These are phyloP conservation scores for Varanus komodoensis DNA, from an alignment of 2,113 vertebrate species.

Conservation along the genomic window DNA sequence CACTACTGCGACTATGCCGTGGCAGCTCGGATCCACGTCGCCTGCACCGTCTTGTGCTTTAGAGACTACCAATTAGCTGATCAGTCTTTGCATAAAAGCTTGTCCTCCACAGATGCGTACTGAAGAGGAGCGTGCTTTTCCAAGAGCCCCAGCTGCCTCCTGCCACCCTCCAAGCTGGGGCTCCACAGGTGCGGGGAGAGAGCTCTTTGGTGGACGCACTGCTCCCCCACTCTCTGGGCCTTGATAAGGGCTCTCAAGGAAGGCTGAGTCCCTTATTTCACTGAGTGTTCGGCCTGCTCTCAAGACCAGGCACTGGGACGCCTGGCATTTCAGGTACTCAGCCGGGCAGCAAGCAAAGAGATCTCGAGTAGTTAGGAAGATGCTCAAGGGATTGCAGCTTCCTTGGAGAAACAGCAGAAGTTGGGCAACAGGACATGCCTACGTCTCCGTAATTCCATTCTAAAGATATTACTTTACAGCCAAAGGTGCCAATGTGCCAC, in stretches of 20 bases:
- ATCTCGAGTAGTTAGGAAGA: neutral
- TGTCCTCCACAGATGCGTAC: neutral
- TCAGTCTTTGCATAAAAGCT: constrained; percentile 19
- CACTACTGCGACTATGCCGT: constrained; percentile 51
- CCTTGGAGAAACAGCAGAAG: neutral
- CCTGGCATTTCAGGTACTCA: neutral
- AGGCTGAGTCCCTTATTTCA: neutral
- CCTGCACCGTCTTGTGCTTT: constrained; percentile 26
- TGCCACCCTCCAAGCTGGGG: neutral
- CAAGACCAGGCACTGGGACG: neutral
- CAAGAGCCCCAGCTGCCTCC: neutral
- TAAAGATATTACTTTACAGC: neutral
- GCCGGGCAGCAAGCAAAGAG: neutral
- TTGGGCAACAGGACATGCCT: neutral
- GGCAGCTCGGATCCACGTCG: constrained; percentile 57
- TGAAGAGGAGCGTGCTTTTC: constrained; percentile 43
- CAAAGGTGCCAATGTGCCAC: neutral
- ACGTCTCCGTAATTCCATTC: neutral
- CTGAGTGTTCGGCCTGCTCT: neutral
- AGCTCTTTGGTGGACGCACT: too few species aligned
- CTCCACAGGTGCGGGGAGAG: too few species aligned
- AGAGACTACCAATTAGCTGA: constrained; percentile 62
- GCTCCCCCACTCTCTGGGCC: neutral
- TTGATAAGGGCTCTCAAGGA: neutral
- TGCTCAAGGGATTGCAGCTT: neutral